phyloP scores from a whole-genome alignment of 1,140 invertebrate genomes.

The Trigoniulus corallinus region DNA sequence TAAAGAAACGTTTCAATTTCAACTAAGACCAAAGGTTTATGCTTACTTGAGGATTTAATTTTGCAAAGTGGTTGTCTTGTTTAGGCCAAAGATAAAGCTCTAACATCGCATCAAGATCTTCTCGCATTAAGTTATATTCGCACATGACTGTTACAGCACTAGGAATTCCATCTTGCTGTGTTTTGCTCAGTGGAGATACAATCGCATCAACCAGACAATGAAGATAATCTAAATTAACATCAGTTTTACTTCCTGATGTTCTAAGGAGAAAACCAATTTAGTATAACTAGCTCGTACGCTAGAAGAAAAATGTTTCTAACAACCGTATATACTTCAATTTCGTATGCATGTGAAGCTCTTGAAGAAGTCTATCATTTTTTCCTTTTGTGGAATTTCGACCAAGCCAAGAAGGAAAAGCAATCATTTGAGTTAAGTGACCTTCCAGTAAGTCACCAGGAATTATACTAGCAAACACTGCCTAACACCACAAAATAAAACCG shows the following conservation, averaged over 20 bases:
- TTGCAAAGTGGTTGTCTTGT: constrained; percentile 46
- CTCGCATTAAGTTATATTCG: constrained; percentile 66
- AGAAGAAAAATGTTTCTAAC: too few relatives aligned
- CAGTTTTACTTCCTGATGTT: constrained; percentile 54
- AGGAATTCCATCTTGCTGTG: constrained; percentile 50
- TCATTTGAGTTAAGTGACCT: constrained; percentile 54
- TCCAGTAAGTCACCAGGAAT: constrained; percentile 71
- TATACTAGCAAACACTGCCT: constrained; percentile 79
- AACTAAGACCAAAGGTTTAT: not conserved
- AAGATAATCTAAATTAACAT: constrained; percentile 68
- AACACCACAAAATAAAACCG: constrained; percentile 13
- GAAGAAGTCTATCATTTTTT: constrained; percentile 64
- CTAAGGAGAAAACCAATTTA: constrained; percentile 27
- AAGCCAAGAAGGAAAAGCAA: constrained; percentile 87
- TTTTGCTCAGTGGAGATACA: constrained; percentile 47
- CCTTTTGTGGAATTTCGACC: constrained; percentile 76
- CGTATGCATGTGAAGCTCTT: constrained; percentile 66
- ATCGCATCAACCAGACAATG: constrained; percentile 50
- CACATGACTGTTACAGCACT: constrained; percentile 54
- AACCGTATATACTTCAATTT: constrained; percentile 41
- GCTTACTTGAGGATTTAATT: constrained; percentile 59
- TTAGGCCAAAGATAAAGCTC: constrained; percentile 73
- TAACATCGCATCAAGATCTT: constrained; percentile 74
- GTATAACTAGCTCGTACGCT: too few relatives aligned
- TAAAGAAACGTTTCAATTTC: not conserved